Evolutionary conservation across 2,113 vertebrate species (phyloP).

Genomic region (Rafetus swinhoei): DNA sequence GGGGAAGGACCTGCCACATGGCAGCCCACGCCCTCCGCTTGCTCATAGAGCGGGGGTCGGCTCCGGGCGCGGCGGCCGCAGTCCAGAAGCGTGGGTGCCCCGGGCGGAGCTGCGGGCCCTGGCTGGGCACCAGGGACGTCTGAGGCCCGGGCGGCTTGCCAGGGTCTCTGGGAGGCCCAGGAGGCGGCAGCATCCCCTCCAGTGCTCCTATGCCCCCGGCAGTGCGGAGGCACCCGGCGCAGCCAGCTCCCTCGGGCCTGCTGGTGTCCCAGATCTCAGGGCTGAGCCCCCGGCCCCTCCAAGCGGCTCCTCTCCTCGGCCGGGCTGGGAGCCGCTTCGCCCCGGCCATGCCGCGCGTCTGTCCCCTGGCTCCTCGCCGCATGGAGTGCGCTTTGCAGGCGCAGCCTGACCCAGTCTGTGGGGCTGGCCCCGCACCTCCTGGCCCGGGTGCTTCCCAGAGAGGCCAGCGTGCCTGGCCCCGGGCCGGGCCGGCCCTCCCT

Average conservation of each 20-base stretch:
- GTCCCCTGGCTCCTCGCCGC: too few relatives aligned
- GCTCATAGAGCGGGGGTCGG: too few relatives aligned
- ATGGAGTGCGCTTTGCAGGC: too few relatives aligned
- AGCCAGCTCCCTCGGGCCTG: background rate
- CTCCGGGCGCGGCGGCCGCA: background rate
- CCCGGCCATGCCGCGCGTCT: background rate
- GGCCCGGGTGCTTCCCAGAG: too few relatives aligned
- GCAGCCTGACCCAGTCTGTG: too few relatives aligned
- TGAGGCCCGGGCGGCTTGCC: background rate
- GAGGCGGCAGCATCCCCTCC: background rate
- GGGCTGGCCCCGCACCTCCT: too few relatives aligned
- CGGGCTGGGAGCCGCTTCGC: too few relatives aligned
- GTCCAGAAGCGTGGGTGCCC: background rate
- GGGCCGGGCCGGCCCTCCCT: too few relatives aligned
- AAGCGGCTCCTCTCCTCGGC: too few relatives aligned
- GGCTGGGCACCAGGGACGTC: too few relatives aligned
- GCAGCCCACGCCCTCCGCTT: background rate
- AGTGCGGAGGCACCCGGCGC: background rate
- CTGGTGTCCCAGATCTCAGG: background rate
- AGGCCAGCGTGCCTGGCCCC: too few relatives aligned
- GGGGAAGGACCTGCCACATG: background rate
- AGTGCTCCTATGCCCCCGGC: background rate
- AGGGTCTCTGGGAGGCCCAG: background rate
- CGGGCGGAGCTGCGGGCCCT: background rate
- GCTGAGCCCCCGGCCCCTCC: too few relatives aligned